Evolutionary conservation across 2,888 invertebrate genomes (phyloP).

Genomic region (Morpho helenor): DNA sequence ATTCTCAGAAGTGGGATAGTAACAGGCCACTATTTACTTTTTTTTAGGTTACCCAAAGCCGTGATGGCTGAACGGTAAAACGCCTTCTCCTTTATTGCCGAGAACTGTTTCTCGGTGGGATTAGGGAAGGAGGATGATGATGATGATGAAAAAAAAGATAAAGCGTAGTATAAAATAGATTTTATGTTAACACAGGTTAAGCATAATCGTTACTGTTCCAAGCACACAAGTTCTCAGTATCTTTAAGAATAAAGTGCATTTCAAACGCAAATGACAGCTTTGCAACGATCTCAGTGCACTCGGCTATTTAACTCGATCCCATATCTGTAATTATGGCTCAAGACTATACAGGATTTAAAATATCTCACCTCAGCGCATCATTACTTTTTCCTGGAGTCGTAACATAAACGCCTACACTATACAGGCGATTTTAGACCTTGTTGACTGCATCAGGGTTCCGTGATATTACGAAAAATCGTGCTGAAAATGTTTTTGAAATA

Average conservation of each 20-base stretch:
- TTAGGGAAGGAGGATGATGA: no score
- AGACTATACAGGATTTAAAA: conserved; percentile 59
- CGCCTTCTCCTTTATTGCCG: no score
- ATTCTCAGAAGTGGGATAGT: no score
- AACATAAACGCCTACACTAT: conserved; percentile 42
- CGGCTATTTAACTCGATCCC: conserved; percentile 68
- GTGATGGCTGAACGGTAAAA: no score
- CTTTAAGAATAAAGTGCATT: conserved; percentile 53
- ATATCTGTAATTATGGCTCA: conserved; percentile 71
- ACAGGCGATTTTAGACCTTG: conserved; percentile 49
- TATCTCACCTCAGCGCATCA: conserved; percentile 59
- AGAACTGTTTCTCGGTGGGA: no score
- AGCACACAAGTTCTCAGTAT: conserved; percentile 38
- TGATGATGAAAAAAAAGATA: no score
- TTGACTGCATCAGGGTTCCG: conserved; percentile 8
- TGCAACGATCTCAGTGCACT: conserved; percentile 46
- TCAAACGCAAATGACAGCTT: conserved; percentile 61
- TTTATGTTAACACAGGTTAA: neutral
- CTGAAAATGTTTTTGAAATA: no score
- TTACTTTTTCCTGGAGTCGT: conserved; percentile 38
- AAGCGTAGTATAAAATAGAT: no score
- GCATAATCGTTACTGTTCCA: conserved; percentile 10
- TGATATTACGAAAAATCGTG: neutral
- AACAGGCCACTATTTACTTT: no score
- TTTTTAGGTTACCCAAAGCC: no score